phyloP scores from a whole-genome alignment of 2,888 invertebrate species.

The Spisula solida region DNA sequence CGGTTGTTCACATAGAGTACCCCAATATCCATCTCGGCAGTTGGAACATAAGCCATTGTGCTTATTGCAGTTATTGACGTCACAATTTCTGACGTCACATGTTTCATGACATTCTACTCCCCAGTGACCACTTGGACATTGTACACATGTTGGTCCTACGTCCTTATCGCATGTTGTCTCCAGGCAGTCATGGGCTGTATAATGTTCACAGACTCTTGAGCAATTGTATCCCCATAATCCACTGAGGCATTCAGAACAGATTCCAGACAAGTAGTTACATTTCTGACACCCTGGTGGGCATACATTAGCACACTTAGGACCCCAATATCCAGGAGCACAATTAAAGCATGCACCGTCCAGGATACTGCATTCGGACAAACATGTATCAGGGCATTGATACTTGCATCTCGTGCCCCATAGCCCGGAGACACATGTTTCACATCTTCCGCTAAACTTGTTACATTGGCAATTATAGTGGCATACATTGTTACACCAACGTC shows the following conservation, averaged over 20 bases:
- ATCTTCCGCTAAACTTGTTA: slow-evolving; percentile 25
- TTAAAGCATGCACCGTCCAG: neutral
- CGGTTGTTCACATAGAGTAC: slow-evolving; percentile 29
- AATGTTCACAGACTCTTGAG: neutral
- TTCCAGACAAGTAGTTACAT: slow-evolving; percentile 33
- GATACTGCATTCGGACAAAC: slow-evolving; percentile 29
- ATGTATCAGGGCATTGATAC: slow-evolving; percentile 25
- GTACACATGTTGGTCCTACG: slow-evolving; percentile 2
- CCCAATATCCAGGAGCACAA: slow-evolving; percentile 31
- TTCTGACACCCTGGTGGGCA: slow-evolving; percentile 13
- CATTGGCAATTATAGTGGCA: slow-evolving; percentile 44
- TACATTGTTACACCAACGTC: neutral
- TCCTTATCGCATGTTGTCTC: slow-evolving; percentile 30
- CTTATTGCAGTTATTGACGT: slow-evolving; percentile 24
- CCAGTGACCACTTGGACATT: slow-evolving; percentile 30
- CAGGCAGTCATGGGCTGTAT: neutral
- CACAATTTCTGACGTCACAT: slow-evolving; percentile 18
- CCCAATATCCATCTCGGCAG: slow-evolving; percentile 53
- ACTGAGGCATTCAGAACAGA: slow-evolving; percentile 30
- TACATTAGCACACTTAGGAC: neutral
- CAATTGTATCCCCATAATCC: slow-evolving; percentile 51
- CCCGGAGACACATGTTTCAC: slow-evolving; percentile 35
- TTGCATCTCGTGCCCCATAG: slow-evolving; percentile 49
- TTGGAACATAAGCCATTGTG: slow-evolving; percentile 32
- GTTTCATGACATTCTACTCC: neutral